Conservation (phyloP, 2,888 invertebrate genomes). For the Chrysolina haemoptera region DNA sequence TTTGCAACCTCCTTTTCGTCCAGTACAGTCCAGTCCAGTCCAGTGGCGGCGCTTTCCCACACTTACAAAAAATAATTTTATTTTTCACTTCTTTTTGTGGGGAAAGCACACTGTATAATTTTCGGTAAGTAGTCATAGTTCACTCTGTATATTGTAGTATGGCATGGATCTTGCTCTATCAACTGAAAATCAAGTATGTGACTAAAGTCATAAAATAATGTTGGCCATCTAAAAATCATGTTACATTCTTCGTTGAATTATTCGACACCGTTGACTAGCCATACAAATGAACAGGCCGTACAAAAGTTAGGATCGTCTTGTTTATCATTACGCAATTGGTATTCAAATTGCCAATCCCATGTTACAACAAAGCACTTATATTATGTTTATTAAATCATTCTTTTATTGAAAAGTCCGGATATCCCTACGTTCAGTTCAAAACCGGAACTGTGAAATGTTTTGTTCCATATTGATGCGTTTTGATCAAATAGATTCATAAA, state of each 20-base stretch:
- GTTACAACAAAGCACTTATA: slow-evolving; percentile 58
- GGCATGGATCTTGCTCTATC: too few species aligned
- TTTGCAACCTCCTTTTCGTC: too few species aligned
- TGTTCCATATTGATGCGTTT: slow-evolving; percentile 65
- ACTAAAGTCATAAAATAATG: background rate
- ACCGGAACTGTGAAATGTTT: slow-evolving; percentile 64
- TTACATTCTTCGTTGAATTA: slow-evolving; percentile 18
- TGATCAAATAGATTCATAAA: slow-evolving; percentile 60
- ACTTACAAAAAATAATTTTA: too few species aligned
- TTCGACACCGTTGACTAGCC: slow-evolving; percentile 23
- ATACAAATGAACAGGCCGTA: slow-evolving; percentile 31
- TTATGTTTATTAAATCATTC: slow-evolving; percentile 67
- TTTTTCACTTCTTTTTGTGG: too few species aligned
- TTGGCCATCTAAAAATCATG: background rate
- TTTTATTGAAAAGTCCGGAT: slow-evolving; percentile 63
- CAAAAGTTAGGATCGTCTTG: slow-evolving; percentile 39
- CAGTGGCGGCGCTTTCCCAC: too few species aligned
- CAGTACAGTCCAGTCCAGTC: too few species aligned
- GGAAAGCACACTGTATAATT: too few species aligned
- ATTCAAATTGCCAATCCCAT: slow-evolving; percentile 60
- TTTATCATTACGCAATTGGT: slow-evolving; percentile 59
- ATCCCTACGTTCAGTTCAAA: slow-evolving; percentile 62
- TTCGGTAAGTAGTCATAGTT: too few species aligned
- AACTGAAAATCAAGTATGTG: too few species aligned
- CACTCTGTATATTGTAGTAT: too few species aligned